Evolutionary conservation across 2,888 invertebrate genomes (phyloP), one percentile per base, ranked within the genome.

Genomic region (Apamea epomidion): DNA sequence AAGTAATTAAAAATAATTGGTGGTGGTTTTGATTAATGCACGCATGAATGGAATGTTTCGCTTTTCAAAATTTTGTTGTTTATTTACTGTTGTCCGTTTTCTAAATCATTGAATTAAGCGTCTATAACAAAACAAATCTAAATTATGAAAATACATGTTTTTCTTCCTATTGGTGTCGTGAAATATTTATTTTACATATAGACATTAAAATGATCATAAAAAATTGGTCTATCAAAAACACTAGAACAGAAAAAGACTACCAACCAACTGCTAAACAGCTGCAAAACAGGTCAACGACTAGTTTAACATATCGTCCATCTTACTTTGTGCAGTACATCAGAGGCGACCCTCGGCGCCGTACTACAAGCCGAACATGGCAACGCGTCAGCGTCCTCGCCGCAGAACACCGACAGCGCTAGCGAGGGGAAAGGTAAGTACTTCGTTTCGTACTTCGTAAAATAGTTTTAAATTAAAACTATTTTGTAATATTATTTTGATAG

Each of bases 291-390:
- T 29, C 16, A 29, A 21, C 32, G 64, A 32, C 21, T 32, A 21
- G 64, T 32, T 1, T 62, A 37, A 42, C 7, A 12, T 1, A 68
- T 68, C 0, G 7, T 21, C 14, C 6, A 0, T 62, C 5, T 18
- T 60, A 18, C 21, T 25, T 18, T 80, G 70, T 80, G 5, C 91
- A 96, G 96, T 69, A 94, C 95, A 8, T 90, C 94, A 1, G 96
- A 96, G 45, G 96, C 94, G 0, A 94, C 93, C 0, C 90, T 97
- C 0, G 96, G 96, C 2, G 96, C 97, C 0, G 95, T 94, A 5
- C 80, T 96, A 54, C 96, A 96, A 72, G 96, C 93, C 0, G 97
- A 96, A 14, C 96, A 96, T 75, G 96, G 95, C 0, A 94, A 94
- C 84, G 90, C 95, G 0, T 93, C 97, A 0, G 93, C 95, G 0